Percentiles rank a stretch among this genome's conserved stretches.
phyloP scores from a whole-genome alignment of 2,888 invertebrate genomes.

The Campaea margaritaria region DNA sequence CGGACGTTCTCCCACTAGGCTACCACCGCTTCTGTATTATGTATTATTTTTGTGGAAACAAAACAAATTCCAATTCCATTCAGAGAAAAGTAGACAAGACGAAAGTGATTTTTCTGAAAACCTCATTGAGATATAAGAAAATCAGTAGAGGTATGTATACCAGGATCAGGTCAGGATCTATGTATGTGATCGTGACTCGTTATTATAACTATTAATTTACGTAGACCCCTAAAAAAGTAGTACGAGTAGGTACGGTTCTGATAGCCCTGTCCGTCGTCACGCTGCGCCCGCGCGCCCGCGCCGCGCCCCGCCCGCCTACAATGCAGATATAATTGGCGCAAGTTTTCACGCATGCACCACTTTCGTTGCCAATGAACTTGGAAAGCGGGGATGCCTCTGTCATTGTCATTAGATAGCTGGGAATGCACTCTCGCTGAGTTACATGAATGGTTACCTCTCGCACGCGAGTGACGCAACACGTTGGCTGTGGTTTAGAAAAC shows the following conservation, averaged over 20 bases:
- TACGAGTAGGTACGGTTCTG: background rate
- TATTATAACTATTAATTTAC: no score
- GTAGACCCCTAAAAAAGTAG: no score
- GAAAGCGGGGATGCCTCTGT: slow-evolving; percentile 81
- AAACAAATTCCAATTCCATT: no score
- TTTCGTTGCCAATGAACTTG: slow-evolving; percentile 85
- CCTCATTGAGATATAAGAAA: no score
- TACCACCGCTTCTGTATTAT: no score
- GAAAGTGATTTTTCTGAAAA: no score
- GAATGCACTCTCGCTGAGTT: slow-evolving; percentile 82
- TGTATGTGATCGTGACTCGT: no score
- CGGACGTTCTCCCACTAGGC: no score
- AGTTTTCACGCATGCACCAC: slow-evolving; percentile 81
- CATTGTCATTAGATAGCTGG: slow-evolving; percentile 78
- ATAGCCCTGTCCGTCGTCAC: slow-evolving; percentile 19
- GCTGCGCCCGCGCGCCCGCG: slow-evolving; percentile 47
- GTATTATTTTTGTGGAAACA: no score
- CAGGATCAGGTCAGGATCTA: no score
- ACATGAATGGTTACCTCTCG: slow-evolving; percentile 56
- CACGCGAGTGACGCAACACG: slow-evolving; percentile 69
- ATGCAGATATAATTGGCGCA: slow-evolving; percentile 62
- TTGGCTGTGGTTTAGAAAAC: slow-evolving; percentile 38
- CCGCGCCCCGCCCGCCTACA: slow-evolving; percentile 38
- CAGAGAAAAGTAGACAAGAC: no score
- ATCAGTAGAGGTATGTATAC: no score